Evolutionary conservation across 2,888 invertebrate species (phyloP), one percentile per base, ranked within the genome.

Genomic region (Drosophila infuscata): DNA sequence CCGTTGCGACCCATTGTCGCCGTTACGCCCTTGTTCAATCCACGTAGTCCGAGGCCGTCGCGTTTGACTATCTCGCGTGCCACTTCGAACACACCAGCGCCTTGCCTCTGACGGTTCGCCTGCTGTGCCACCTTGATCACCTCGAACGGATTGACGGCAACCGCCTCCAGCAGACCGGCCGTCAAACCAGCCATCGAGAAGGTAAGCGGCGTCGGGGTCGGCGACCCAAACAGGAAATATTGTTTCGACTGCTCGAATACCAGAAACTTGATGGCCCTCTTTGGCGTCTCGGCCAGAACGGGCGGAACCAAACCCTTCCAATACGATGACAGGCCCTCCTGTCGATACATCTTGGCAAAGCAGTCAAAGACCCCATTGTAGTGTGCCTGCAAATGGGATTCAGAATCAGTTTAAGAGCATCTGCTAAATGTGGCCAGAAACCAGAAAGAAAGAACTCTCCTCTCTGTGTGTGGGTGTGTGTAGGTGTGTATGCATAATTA

Each of bases 301-400:
- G 99, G 99, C 7, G 98, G 99, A 79, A 98, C 84, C 80, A 99
- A 97, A 73, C 99, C 99, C 94, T 98, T 98, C 96, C 98, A 98
- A 93, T 96, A 97, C 12, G 98, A 96, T 57, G 95, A 94, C 15
- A 97, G 76, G 3, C 98, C 98, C 94, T 99, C 99, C 82, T 95
- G 94, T 83, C 93, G 95, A 90, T 97, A 97, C 96, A 99, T 99
- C 94, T 98, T 98, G 76, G 94, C 94, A 93, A 98, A 96, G 92
- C 98, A 98, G 91, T 98, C 98, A 48, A 95, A 94, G 65, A 99
- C 95, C 15, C 98, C 98, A 82, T 94, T 94, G 92, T 97, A 97
- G 89, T 95, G 94, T 75, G 87, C 71, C 93, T 93, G 71, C 38
- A 8, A 58, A 20, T 12, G 29, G 15, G 5, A 49, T 35, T 17